Conservation (phyloP, 2,888 invertebrate genomes). For the Clunio marinus region DNA sequence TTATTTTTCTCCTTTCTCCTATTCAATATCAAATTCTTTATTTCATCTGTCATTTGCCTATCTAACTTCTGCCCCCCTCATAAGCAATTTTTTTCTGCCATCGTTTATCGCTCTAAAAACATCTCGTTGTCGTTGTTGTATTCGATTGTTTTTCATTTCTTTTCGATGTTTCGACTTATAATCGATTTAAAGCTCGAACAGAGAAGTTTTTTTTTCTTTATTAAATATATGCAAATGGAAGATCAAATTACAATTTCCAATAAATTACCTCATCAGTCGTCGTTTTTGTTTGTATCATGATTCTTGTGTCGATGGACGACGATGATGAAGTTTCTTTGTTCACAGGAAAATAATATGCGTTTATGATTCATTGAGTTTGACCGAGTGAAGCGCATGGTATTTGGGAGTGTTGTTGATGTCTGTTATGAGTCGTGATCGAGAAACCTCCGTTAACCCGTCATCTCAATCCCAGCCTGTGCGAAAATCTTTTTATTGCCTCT, state of each 20-base stretch:
- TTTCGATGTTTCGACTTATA: background rate
- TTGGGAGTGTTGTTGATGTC: too few species aligned
- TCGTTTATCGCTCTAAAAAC: constrained; percentile 3
- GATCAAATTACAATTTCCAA: constrained; percentile 31
- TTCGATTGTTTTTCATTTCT: too few species aligned
- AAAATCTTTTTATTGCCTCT: constrained; percentile 7
- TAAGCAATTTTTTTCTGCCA: background rate
- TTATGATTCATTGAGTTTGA: background rate
- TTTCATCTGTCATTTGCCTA: constrained; percentile 32
- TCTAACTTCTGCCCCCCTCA: background rate
- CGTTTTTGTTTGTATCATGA: background rate
- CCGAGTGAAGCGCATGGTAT: too few species aligned
- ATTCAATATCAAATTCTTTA: constrained; percentile 31
- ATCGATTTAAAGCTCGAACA: constrained; percentile 28
- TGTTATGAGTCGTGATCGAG: too few species aligned
- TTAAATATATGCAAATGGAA: constrained; percentile 32
- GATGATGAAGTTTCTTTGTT: background rate
- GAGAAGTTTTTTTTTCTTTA: constrained; percentile 11
- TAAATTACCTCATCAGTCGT: constrained; percentile 31
- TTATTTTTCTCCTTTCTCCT: background rate
- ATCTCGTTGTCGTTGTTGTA: too few species aligned
- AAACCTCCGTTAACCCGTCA: too few species aligned
- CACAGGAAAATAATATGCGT: background rate
- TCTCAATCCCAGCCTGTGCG: background rate
- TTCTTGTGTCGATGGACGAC: constrained; percentile 1